These are phyloP conservation scores for Takifugu ocellatus DNA, from an alignment of 2,797 vertebrate genomes.

Conservation along the genomic window DNA sequence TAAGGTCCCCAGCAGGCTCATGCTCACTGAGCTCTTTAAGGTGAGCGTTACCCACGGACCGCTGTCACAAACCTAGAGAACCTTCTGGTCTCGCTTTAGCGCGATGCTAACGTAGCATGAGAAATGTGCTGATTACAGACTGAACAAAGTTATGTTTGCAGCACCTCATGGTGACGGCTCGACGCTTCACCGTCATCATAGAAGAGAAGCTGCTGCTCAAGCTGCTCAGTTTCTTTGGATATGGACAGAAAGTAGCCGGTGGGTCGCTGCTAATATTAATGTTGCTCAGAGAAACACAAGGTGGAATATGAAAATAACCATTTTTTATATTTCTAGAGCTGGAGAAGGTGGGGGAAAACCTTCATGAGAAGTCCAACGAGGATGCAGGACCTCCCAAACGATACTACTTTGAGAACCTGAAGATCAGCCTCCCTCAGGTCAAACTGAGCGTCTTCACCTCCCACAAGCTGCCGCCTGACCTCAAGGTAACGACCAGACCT, in stretches of 20 bases:
- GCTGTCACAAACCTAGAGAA: too few species aligned
- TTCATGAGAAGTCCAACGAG: constrained; percentile 84
- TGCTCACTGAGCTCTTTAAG: constrained; percentile 95
- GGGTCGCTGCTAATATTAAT: constrained; percentile 21
- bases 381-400: constrained; percentile 77
- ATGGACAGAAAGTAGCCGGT: constrained; percentile 87
- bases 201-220: constrained; percentile 97
- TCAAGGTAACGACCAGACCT: constrained; percentile 80
- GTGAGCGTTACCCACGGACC: constrained; percentile 57
- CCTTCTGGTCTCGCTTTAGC: too few species aligned
- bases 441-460: constrained; percentile 96
- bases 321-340: constrained; percentile 76
- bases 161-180: constrained; percentile 95
- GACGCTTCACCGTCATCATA: constrained; percentile 90
- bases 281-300: too few species aligned
- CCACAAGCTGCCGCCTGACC: constrained; percentile 90
- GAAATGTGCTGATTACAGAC: background rate
- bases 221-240: constrained; percentile 92
- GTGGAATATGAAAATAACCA: background rate
- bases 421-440: constrained; percentile 93
- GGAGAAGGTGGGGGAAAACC: constrained; percentile 90
- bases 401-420: constrained; percentile 98
- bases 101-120: too few species aligned
- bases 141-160: constrained; percentile 48
- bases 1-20: constrained; percentile 90